Evolutionary conservation across 2,797 vertebrate genomes (phyloP), one percentile per base, ranked within the genome.

Genomic region (Alca torda): DNA sequence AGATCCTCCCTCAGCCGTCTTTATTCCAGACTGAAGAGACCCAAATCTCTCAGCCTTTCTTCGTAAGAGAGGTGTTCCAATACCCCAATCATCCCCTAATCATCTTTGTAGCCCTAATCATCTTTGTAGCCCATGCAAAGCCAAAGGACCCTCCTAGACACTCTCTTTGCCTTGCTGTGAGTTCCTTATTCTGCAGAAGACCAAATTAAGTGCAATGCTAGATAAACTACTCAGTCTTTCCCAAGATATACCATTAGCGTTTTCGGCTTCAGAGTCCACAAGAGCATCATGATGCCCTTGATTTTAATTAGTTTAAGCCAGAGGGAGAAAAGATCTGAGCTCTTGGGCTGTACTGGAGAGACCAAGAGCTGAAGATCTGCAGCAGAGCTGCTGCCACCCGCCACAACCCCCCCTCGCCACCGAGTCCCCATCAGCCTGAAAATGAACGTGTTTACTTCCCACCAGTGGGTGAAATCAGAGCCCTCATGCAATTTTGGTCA

Each of bases 241-340:
- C 65, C 53, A 50, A 84, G 77, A 60, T 13, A 14, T 19, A 53
- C 13, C 20, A 2, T 30, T 39, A 54, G 21, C 0, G 0, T 46
- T 69, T 89, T 88, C 1, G 3, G 35, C 84, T 77, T 92, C 63
- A 50, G 61, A 59, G 43, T 41, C 64, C 84, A 30, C 31, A 45
- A 46, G 35, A 31, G 50, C 65, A 81, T 70, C 74, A 12, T 4
- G 16, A 56, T 50, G 63, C 37, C 37, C 21, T 81, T 89, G 57
- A 31, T 45, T 94, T 89, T 95, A 95, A 91, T 95, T 90, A 93
- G 35, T 30, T 68, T 28, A 51, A 50, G 43, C 87, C 76, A 92
- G 56, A 37, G 72, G 24, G 76, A 93, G 26, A 2, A 7, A 41
- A 87, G 54, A 65, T 33, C 18, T 25, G 33, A 91, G 43, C 14